Conservation (phyloP, 2,888 invertebrate species). For the Sylvicola cinctus region DNA sequence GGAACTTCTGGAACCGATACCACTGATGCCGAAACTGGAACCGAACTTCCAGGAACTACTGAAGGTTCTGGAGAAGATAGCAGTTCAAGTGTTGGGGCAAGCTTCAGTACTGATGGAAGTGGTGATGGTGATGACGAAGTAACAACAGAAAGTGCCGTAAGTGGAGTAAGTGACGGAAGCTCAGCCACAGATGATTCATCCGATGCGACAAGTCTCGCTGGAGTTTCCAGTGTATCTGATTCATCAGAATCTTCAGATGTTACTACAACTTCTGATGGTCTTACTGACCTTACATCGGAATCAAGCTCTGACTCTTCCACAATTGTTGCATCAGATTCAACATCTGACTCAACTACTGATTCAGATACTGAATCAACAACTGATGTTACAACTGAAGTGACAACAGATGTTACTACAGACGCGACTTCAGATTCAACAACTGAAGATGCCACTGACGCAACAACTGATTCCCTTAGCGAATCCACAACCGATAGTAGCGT, state of each 20-base stretch:
- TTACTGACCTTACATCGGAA: conserved; percentile 3
- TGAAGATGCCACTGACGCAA: conserved; percentile 6
- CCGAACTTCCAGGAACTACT: conserved; percentile 2
- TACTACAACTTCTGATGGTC: not conserved
- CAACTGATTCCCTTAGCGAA: conserved; percentile 7
- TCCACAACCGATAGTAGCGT: conserved; percentile 9
- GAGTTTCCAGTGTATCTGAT: too few relatives aligned
- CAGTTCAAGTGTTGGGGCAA: not conserved
- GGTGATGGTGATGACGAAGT: conserved; percentile 11
- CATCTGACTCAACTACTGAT: conserved; percentile 2
- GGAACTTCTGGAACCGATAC: too few relatives aligned
- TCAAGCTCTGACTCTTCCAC: conserved; percentile 5
- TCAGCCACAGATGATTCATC: not conserved
- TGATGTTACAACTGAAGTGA: conserved; percentile 3
- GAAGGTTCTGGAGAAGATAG: conserved; percentile 14
- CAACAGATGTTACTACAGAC: conserved; percentile 3
- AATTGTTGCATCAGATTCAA: conserved; percentile 3
- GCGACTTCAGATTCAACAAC: conserved; percentile 4
- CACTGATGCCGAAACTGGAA: conserved; percentile 14
- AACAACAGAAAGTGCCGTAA: not conserved
- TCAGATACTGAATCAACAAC: conserved; percentile 6
- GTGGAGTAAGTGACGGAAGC: not conserved
- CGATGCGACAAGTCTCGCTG: not conserved
- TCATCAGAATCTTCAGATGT: conserved; percentile 1
- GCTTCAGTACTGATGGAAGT: conserved; percentile 11